A percentile compares a stretch with the other conserved stretches of the same genome.
Conservation (phyloP, 2,797 vertebrate genomes). For the Malacoctenus gilli region DNA sequence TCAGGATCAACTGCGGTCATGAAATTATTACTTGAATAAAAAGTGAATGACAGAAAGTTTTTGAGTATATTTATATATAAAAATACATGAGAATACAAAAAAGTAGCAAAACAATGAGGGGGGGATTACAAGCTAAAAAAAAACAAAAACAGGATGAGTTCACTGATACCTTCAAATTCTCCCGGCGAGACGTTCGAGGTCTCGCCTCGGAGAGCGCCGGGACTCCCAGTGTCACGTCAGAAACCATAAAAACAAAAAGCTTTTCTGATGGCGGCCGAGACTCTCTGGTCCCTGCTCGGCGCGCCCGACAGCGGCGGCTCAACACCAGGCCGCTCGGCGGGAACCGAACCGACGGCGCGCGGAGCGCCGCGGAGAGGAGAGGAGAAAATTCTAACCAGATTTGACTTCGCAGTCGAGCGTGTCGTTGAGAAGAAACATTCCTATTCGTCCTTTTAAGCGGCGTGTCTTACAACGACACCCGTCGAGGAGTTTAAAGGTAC, state of each 20-base stretch:
- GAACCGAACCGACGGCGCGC: slow-evolving; percentile 55
- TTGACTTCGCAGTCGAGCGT: slow-evolving; percentile 51
- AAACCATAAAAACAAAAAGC: slow-evolving; percentile 23
- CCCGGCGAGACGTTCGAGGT: slow-evolving; percentile 62
- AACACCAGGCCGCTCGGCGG: too few relatives aligned
- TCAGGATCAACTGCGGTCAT: slow-evolving; percentile 83
- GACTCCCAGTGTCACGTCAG: slow-evolving; percentile 69
- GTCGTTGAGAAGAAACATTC: slow-evolving; percentile 74
- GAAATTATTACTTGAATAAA: slow-evolving; percentile 86
- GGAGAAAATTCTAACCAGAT: slow-evolving; percentile 62
- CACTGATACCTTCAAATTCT: slow-evolving; percentile 82
- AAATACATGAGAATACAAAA: slow-evolving; percentile 89
- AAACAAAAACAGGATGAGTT: slow-evolving; percentile 78
- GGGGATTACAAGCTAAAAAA: slow-evolving; percentile 80
- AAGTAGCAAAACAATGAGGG: slow-evolving; percentile 85
- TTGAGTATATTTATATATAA: slow-evolving; percentile 88
- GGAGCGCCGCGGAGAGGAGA: slow-evolving; percentile 71
- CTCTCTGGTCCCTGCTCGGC: slow-evolving; percentile 79
- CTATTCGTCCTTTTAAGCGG: slow-evolving; percentile 76
- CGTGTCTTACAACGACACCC: slow-evolving; percentile 82
- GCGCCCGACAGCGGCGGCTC: too few relatives aligned
- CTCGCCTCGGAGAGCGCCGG: slow-evolving; percentile 65
- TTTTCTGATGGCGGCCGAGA: slow-evolving; percentile 64
- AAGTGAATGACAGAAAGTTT: slow-evolving; percentile 84
- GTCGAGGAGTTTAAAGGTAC: slow-evolving; percentile 55